phyloP scores from a whole-genome alignment of 92 coral and sea anemone genomes.

The Parazoanthus darwini region DNA sequence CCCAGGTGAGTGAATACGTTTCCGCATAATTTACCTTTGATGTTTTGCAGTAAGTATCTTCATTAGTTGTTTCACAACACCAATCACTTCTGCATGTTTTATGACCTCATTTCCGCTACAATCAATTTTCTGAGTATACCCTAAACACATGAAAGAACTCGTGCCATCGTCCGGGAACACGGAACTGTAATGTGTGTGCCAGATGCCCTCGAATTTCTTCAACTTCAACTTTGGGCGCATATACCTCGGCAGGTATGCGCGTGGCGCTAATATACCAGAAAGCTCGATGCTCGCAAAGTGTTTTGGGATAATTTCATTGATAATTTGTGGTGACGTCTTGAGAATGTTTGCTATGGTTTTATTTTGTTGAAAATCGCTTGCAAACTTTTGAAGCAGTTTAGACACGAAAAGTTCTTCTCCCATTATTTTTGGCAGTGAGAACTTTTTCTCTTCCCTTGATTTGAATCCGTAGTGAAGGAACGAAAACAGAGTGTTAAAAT shows the following conservation, averaged over 20 bases:
- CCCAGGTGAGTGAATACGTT: not conserved
- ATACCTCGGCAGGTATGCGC: conserved; percentile 57
- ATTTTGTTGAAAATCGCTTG: conserved; percentile 3
- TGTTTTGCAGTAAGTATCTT: conserved; percentile 36
- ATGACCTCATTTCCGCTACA: conserved; percentile 70
- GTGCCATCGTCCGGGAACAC: conserved; percentile 82
- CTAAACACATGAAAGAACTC: conserved; percentile 58
- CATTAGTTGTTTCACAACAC: conserved; percentile 41
- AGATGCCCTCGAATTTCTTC: conserved; percentile 69
- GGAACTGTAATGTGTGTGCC: conserved; percentile 70
- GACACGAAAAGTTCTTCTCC: not conserved
- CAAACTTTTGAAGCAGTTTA: not conserved
- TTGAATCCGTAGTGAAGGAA: not conserved
- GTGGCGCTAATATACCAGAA: conserved; percentile 45
- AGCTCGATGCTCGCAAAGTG: conserved; percentile 31
- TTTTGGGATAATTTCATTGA: not conserved
- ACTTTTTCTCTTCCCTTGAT: not conserved
- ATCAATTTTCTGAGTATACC: conserved; percentile 58
- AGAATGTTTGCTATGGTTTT: not conserved
- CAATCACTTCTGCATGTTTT: conserved; percentile 51
- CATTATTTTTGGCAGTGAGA: not conserved
- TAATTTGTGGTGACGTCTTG: not conserved
- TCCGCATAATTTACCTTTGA: conserved; percentile 35
- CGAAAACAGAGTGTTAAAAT: conserved; percentile 27
- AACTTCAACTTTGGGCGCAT: conserved; percentile 25